These are phyloP conservation scores for Zosterops pallidus DNA, from an alignment of 2,113 vertebrate genomes.

Conservation along the genomic window DNA sequence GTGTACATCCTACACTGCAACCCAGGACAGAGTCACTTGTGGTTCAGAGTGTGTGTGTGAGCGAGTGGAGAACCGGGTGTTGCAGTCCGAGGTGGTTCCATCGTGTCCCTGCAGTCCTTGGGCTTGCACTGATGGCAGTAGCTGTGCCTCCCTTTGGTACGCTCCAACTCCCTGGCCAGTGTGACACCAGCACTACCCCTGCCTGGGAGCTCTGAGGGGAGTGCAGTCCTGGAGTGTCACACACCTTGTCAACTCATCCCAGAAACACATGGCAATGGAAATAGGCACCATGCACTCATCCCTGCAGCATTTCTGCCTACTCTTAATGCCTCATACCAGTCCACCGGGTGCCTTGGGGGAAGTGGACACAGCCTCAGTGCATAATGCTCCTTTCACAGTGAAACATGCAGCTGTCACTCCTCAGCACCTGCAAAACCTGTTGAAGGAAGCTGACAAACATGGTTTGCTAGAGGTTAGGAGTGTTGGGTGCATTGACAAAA, in stretches of 20 bases:
- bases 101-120: not conserved
- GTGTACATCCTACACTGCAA: no score
- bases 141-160: not conserved
- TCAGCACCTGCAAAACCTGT: not conserved
- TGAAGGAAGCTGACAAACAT: not conserved
- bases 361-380: not conserved
- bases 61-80: fast-evolving
- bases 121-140: not conserved
- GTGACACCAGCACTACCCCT: not conserved
- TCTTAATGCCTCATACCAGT: not conserved
- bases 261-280: not conserved
- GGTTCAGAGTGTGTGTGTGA: not conserved
- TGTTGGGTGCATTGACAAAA: not conserved
- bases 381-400: not conserved
- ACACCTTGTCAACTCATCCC: not conserved
- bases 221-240: fast-evolving
- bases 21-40: no score
- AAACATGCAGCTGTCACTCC: not conserved
- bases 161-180: fast-evolving
- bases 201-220: not conserved
- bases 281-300: not conserved
- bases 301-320: not conserved
- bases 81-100: not conserved
- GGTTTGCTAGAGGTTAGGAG: fast-evolving
- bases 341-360: not conserved